Evolutionary conservation across 2,888 invertebrate genomes (phyloP).

Genomic region (Junonia oenone): DNA sequence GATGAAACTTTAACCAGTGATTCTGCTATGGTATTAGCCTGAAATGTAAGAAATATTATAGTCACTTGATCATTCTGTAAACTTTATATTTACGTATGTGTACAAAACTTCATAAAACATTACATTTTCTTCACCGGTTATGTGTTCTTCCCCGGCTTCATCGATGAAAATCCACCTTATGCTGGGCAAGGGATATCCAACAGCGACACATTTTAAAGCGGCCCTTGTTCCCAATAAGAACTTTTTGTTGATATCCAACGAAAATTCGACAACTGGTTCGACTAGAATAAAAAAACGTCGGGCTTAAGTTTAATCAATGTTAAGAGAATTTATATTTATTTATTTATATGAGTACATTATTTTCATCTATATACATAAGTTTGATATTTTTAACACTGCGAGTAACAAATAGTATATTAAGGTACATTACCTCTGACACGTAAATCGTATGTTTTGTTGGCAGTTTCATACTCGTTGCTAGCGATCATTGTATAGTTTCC

Average conservation of each 20-base stretch:
- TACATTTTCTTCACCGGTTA: conserved; percentile 8
- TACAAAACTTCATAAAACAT: background rate
- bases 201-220: conserved; percentile 46
- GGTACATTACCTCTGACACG: conserved; percentile 46
- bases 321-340: no score
- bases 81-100: background rate
- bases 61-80: background rate
- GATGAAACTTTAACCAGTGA: conserved; percentile 43
- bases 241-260: conserved; percentile 32
- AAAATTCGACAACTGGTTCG: conserved; percentile 44
- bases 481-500: conserved; percentile 54
- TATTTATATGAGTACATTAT: no score
- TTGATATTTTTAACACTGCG: no score
- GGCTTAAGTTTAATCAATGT: no score
- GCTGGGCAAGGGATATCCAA: conserved; percentile 51
- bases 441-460: conserved; percentile 38
- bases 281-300: no score
- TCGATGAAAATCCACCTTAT: conserved; percentile 50
- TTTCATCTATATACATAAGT: no score
- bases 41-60: conserved; percentile 3
- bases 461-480: conserved; percentile 38
- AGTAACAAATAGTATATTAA: no score
- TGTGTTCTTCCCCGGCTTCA: conserved; percentile 24
- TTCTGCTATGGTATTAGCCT: conserved; percentile 31
- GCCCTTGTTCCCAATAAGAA: conserved; percentile 35